These are phyloP conservation scores for Smutsia temminckii DNA, from an alignment of 2,797 vertebrate genomes.

Conservation along the genomic window DNA sequence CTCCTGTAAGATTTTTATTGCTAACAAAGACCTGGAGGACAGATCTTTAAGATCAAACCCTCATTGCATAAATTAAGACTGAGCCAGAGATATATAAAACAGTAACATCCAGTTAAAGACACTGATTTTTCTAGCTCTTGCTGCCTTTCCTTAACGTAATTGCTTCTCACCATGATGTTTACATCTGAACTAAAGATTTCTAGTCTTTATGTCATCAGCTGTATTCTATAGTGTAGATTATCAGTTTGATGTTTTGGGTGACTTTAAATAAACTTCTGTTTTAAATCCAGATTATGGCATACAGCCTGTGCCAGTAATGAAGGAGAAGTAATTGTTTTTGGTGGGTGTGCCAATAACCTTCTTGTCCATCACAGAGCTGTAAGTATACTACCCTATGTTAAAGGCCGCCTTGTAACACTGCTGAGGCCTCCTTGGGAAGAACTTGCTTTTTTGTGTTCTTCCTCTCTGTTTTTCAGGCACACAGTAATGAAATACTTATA, in stretches of 20 bases:
- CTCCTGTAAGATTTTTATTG: not conserved
- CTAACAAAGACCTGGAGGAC: constrained; percentile 27
- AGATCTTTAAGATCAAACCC: not conserved
- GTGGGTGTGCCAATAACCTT: constrained; percentile 97
- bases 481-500: constrained; percentile 94
- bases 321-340: constrained; percentile 97
- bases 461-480: constrained; percentile 87
- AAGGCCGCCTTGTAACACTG: not conserved
- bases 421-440: not conserved
- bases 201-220: constrained; percentile 32
- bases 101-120: not conserved
- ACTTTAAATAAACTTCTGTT: constrained; percentile 30
- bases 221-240: not conserved
- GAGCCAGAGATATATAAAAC: not conserved
- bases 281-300: constrained; percentile 93
- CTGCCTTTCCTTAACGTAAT: not conserved
- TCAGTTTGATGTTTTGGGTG: not conserved
- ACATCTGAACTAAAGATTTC: not conserved
- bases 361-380: constrained; percentile 95
- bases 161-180: constrained; percentile 6
- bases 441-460: not conserved
- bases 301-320: constrained; percentile 94
- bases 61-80: not conserved
- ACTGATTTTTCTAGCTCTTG: not conserved
- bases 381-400: constrained; percentile 78